These are phyloP conservation scores for Ascidia mentula DNA, from an alignment of 23 tunicate species.

Conservation along the genomic window DNA sequence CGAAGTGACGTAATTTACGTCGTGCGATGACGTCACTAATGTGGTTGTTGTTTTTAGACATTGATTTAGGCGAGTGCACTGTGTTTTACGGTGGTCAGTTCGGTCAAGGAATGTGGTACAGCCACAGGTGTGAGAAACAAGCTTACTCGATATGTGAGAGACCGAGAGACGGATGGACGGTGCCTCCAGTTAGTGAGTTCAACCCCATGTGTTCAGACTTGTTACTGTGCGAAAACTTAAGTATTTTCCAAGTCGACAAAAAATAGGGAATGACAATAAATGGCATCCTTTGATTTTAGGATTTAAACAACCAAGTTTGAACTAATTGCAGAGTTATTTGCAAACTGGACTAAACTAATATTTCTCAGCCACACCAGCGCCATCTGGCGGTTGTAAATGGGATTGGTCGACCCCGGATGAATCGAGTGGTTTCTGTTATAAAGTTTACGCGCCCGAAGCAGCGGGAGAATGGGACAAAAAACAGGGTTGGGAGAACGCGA, in stretches of 20 bases:
- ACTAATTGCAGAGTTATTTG: too few species aligned
- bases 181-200: constrained; percentile 68
- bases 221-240: too few species aligned
- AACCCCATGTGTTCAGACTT: too few species aligned
- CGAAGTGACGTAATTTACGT: too few species aligned
- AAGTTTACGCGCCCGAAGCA: constrained; percentile 33
- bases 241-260: too few species aligned
- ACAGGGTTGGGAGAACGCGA: constrained; percentile 76
- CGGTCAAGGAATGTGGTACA: constrained; percentile 93
- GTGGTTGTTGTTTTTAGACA: constrained; percentile 28
- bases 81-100: constrained; percentile 76
- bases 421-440: constrained; percentile 54
- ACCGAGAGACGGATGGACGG: constrained; percentile 77
- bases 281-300: too few species aligned
- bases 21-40: too few species aligned
- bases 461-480: constrained; percentile 29
- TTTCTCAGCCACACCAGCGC: constrained; percentile 77
- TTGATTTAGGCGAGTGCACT: constrained; percentile 69
- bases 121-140: constrained; percentile 56
- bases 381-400: constrained; percentile 63
- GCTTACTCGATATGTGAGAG: constrained; percentile 77
- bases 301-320: too few species aligned
- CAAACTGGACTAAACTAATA: too few species aligned
- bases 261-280: too few species aligned
- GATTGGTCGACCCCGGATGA: constrained; percentile 68